Percentiles rank a stretch among this genome's conserved stretches.
These are phyloP conservation scores for Pseudeuparius sepicola DNA, from an alignment of 2,888 invertebrate species.

Conservation along the genomic window DNA sequence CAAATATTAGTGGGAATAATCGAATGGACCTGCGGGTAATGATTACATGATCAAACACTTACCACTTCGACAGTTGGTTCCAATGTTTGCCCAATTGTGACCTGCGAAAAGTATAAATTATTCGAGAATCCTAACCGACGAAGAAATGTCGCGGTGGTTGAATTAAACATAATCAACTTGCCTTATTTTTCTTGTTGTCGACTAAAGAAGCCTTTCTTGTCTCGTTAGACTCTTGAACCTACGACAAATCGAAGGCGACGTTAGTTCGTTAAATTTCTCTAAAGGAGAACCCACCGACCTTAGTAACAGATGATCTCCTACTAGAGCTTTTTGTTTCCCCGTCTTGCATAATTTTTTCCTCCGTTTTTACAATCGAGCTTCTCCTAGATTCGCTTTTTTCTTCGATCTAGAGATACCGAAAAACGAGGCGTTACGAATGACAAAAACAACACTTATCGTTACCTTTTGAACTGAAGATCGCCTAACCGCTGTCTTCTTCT, in stretches of 20 bases:
- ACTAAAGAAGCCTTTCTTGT: slow-evolving; percentile 41
- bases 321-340: slow-evolving; percentile 34
- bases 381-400: slow-evolving; percentile 37
- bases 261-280: too few relatives aligned
- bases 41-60: too few relatives aligned
- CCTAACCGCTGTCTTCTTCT: slow-evolving; percentile 40
- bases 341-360: slow-evolving; percentile 37
- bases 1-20: too few relatives aligned
- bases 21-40: too few relatives aligned
- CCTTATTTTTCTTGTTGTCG: slow-evolving; percentile 39
- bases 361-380: slow-evolving; percentile 35
- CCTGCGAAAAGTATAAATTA: too few relatives aligned
- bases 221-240: too few relatives aligned
- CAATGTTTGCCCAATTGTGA: too few relatives aligned
- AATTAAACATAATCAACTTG: slow-evolving; percentile 18
- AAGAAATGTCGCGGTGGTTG: too few relatives aligned
- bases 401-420: slow-evolving; percentile 31
- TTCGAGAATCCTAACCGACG: too few relatives aligned
- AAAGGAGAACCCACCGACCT: too few relatives aligned
- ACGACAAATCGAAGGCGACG: too few relatives aligned
- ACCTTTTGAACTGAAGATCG: slow-evolving; percentile 35
- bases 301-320: slow-evolving; percentile 37
- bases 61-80: slow-evolving; percentile 35
- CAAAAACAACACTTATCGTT: slow-evolving; percentile 21
- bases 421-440: too few relatives aligned